Evolutionary conservation across 2,888 invertebrate species (phyloP).

Genomic region (Lasioglossum morio): DNA sequence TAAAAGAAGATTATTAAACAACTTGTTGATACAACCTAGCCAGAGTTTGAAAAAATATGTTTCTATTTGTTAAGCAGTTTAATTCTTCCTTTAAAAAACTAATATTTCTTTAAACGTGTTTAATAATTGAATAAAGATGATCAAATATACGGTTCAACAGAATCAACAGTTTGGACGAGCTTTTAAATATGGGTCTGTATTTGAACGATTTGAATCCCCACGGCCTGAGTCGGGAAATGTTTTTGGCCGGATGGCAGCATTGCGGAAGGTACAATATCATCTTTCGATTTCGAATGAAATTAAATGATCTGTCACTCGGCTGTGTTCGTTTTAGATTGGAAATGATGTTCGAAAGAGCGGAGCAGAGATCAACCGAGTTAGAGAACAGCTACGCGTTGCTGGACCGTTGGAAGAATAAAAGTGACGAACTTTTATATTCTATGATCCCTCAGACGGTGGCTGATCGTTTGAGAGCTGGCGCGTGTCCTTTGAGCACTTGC

Average conservation of each 20-base stretch:
- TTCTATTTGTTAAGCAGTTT: background rate
- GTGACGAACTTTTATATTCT: conserved; percentile 94
- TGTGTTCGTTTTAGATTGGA: conserved; percentile 87
- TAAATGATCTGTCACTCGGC: background rate
- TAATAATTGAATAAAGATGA: background rate
- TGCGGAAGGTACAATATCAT: conserved; percentile 87
- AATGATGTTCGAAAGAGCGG: conserved; percentile 93
- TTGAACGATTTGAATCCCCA: conserved; percentile 94
- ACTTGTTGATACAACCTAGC: background rate
- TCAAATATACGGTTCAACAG: conserved; percentile 82
- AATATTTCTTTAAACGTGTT: background rate
- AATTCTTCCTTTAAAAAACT: background rate
- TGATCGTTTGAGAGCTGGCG: conserved; percentile 91
- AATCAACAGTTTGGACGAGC: conserved; percentile 93
- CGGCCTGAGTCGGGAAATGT: conserved; percentile 93
- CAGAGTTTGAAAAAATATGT: too few species aligned
- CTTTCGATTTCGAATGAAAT: background rate
- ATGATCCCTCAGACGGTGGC: conserved; percentile 96
- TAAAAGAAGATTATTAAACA: background rate
- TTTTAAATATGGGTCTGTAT: conserved; percentile 91
- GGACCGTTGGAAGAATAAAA: conserved; percentile 94
- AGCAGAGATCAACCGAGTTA: conserved; percentile 91
- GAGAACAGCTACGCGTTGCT: conserved; percentile 91
- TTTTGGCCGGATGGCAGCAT: conserved; percentile 94
- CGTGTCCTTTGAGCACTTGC: conserved; percentile 92